Evolutionary conservation across 2,888 invertebrate species (phyloP).

Genomic region (Gordius sp.): DNA sequence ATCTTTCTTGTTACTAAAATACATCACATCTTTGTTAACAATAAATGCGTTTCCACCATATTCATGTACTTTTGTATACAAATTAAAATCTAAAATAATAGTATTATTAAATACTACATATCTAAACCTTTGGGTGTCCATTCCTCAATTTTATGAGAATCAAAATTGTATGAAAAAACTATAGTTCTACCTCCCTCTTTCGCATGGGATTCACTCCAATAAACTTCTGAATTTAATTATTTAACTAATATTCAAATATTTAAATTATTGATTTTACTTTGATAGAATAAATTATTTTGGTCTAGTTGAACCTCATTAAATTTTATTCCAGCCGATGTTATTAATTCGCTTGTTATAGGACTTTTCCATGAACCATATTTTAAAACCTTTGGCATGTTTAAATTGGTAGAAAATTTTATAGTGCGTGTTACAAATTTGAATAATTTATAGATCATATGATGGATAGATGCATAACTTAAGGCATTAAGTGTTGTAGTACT

Average conservation of each 20-base stretch:
- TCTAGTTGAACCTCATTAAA: constrained; percentile 23
- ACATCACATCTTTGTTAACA: constrained; percentile 12
- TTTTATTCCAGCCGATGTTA: constrained; percentile 23
- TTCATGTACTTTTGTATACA: constrained; percentile 26
- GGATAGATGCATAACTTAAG: too few relatives aligned
- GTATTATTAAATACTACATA: background rate
- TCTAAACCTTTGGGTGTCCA: constrained; percentile 23
- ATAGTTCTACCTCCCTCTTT: background rate
- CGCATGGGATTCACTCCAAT: background rate
- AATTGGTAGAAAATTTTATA: too few relatives aligned
- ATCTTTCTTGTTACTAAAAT: constrained; percentile 17
- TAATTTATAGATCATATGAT: too few relatives aligned
- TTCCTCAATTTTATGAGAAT: constrained; percentile 19
- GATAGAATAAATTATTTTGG: background rate
- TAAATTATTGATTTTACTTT: background rate
- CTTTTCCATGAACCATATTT: constrained; percentile 26
- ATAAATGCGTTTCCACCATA: constrained; percentile 23
- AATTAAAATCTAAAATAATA: constrained; percentile 23
- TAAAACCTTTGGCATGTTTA: too few relatives aligned
- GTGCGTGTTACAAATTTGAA: too few relatives aligned
- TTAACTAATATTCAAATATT: background rate
- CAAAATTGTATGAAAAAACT: background rate
- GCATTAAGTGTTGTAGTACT: too few relatives aligned
- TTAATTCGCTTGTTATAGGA: constrained; percentile 24
- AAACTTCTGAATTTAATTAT: background rate